Evolutionary conservation across 1,140 invertebrate species (phyloP).

Genomic region (Drosophila equinoxialis): DNA sequence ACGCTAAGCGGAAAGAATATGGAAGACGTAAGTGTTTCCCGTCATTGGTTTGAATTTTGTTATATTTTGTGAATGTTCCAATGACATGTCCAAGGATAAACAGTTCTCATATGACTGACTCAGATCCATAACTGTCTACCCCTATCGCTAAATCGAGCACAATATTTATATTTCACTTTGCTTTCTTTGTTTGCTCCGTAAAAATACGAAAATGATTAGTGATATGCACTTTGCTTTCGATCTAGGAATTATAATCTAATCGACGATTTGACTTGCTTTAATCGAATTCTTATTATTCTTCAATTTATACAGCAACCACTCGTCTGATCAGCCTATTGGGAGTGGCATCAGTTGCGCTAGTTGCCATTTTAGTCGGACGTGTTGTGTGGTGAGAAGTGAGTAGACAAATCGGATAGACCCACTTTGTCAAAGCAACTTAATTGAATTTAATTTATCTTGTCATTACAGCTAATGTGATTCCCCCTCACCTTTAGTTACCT

Average conservation of each 20-base stretch:
- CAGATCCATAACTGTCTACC: not conserved
- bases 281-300: constrained; percentile 4
- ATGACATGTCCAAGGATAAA: constrained; percentile 3
- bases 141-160: not conserved
- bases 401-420: not conserved
- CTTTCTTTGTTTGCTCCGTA: not conserved
- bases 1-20: not conserved
- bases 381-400: constrained; percentile 75
- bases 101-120: not conserved
- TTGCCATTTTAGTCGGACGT: constrained; percentile 52
- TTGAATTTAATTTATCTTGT: constrained; percentile 29
- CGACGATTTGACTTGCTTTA: not conserved
- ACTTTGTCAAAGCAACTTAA: constrained; percentile 8
- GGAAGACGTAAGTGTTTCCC: constrained; percentile 5
- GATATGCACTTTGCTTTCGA: not conserved
- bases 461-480: constrained; percentile 65
- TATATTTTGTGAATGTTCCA: constrained; percentile 4
- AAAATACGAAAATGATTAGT: too few relatives aligned
- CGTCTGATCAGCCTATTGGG: constrained; percentile 50
- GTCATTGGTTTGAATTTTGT: constrained; percentile 5
- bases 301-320: constrained; percentile 23
- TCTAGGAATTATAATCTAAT: not conserved
- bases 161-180: constrained; percentile 1
- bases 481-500: constrained; percentile 24
- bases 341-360: constrained; percentile 51